phyloP scores from a whole-genome alignment of 1,140 invertebrate genomes.

The Formica selysi region DNA sequence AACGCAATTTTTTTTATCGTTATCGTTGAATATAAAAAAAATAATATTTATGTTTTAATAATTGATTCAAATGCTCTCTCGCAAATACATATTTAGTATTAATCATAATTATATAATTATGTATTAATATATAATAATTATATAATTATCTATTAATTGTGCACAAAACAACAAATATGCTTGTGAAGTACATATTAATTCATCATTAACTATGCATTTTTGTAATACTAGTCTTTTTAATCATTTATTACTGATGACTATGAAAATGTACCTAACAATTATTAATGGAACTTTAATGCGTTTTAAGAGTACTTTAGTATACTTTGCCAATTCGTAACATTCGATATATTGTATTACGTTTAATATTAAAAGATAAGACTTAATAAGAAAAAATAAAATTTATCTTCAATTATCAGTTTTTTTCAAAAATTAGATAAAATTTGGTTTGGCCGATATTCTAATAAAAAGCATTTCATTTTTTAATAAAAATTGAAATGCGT shows the following conservation, averaged over 20 bases:
- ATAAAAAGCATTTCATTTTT: background rate
- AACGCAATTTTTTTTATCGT: too few relatives aligned
- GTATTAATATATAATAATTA: background rate
- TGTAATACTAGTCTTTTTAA: background rate
- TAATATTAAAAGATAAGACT: background rate
- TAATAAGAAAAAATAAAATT: too few relatives aligned
- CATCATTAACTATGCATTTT: background rate
- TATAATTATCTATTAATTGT: background rate
- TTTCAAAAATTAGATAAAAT: background rate
- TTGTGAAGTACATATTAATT: background rate
- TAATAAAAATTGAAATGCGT: conserved; percentile 20
- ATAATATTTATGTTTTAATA: background rate
- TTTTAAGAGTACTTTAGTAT: background rate
- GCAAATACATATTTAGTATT: background rate
- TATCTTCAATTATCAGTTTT: background rate
- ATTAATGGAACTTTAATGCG: background rate
- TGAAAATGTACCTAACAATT: background rate
- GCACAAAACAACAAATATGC: background rate
- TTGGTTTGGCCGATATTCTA: background rate
- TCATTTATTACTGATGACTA: background rate
- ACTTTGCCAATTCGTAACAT: conserved; percentile 2
- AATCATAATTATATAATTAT: background rate
- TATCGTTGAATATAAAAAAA: background rate
- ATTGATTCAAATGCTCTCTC: background rate
- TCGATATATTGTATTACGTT: background rate